Evolutionary conservation across 2,888 invertebrate species (phyloP), one percentile per base, ranked within the genome.

Genomic region (Tachystola acroxantha): DNA sequence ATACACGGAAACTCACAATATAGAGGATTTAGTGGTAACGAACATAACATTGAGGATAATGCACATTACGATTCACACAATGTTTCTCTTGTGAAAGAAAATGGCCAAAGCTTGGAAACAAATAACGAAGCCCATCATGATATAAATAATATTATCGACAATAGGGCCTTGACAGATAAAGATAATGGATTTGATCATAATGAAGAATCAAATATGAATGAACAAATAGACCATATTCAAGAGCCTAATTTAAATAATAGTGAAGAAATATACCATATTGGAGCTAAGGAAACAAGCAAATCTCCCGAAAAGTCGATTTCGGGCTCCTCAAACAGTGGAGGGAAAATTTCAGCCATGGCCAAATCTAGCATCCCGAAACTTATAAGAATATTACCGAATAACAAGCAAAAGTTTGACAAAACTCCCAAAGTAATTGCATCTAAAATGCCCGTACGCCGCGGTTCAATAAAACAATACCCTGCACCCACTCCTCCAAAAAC

Each of bases 301-400:
- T 40, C 41, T 16, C 36, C 28, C 30, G 55, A 52, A 13, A 51
- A 47, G 31, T 31, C 13, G 3, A 6, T 33, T 27, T 25, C 32
- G 33, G 44, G 9, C 19, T 10, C 40, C 14, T 32, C 36, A 25
- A 41, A 36, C 35, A 47, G 36, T 19, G 45, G 32, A 42, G 50
- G 22, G 25, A 54, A 39, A 37, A 51, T 40, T 31, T 42, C 19
- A 42, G 42, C 42, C 14, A 35, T 34, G 7, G 41, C 45, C 13
- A 85, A 78, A 56, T 86, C 86, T 7, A 82, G 69, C 48, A 86
- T 86, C 51, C 86, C 86, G 29, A 84, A 85, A 57, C 66, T 73
- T 7, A 57, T 84, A 9, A 82, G 67, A 64, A 47, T 61, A 4
- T 41, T 65, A 7, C 63, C 67, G 35, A 70, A 48, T 41, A 70